Percentiles rank a stretch among this genome's conserved stretches.
phyloP scores from a whole-genome alignment of 2,888 invertebrate species.

The Nemotelus nigrinus region DNA sequence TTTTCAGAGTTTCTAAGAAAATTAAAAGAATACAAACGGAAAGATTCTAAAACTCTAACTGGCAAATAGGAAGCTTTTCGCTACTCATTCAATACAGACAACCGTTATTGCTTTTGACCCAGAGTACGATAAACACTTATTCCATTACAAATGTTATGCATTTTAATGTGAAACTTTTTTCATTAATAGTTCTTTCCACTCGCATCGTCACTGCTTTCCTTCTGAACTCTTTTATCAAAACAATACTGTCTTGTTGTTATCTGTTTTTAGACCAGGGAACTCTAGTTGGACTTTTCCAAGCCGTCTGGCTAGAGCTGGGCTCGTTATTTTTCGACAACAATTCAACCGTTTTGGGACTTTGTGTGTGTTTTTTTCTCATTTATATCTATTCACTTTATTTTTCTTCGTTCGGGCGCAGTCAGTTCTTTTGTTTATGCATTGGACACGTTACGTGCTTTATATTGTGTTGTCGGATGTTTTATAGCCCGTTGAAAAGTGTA shows the following conservation, averaged over 20 bases:
- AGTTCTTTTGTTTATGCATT: constrained; percentile 27
- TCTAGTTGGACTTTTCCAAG: not conserved
- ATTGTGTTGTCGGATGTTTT: constrained; percentile 29
- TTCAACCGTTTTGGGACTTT: not conserved
- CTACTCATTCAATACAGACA: no score
- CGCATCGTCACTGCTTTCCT: not conserved
- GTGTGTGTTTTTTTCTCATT: not conserved
- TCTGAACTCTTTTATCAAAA: not conserved
- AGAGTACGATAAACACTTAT: constrained; percentile 1
- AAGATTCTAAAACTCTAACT: no score
- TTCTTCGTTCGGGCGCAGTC: not conserved
- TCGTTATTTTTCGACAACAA: no score
- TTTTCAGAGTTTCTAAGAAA: no score
- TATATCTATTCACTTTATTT: not conserved
- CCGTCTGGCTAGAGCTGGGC: no score
- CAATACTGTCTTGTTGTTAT: no score
- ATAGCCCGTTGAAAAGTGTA: constrained; percentile 30
- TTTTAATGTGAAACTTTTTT: constrained; percentile 31
- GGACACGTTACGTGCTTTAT: constrained; percentile 33
- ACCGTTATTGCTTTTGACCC: not conserved
- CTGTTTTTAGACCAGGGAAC: not conserved
- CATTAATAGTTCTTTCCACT: constrained; percentile 16
- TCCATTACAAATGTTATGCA: constrained; percentile 24
- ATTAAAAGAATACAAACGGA: no score
- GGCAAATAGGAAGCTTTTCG: no score